Base-by-base conservation (phyloP, 2,797 vertebrate species). In the Pogonophryne albipinna region DNA sequence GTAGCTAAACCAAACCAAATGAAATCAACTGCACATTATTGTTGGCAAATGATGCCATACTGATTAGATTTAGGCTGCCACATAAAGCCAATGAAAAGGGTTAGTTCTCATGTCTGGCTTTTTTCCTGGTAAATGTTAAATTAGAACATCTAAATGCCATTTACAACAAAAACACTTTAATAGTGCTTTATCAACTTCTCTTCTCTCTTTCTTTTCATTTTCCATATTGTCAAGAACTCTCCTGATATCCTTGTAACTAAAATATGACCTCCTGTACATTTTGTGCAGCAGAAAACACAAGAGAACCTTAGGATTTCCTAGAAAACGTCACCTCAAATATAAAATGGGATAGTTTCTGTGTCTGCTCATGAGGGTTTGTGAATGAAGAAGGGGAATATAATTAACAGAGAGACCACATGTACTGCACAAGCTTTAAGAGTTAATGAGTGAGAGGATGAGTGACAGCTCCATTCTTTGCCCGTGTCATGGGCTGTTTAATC, bases 381-480 rank as follows among this genome's bases (percentile, higher is more conserved):
- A 55, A 53, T 50, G 42, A 62, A 6, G 10, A 74, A 61, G 20
- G n/a, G 13, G 6, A 51, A 61, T 53, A 59, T 19, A 63, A 70
- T 68, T 27, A 70, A 56, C 10, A 9, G 34, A 27, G 17, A 80
- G 71, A 59, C 46, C 15, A 50, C 44, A 66, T 61, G 38, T 62
- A 19, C 59, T 42, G 76, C 69, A 70, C 59, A 78, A 68, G 60
- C 58, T 49, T 67, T n/a, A 67, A 76, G 69, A 67, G 80, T 78
- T 77, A 85, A 83, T 85, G 76, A 85, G 63, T 74, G 76, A 71
- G 68, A 63, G 70, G 58, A 57, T 86, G 76, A 87, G 58, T 78
- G 87, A 78, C 84, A 71, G 78, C 73, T 81, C 71, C 49, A 57
- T 84, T 84, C 71, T 86, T 71, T 81, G 38, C 47, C 38, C 20